Percentiles rank a stretch among this genome's conserved stretches.
phyloP scores from a whole-genome alignment of 2,113 vertebrate species.

The Eulacestoma nigropectus region DNA sequence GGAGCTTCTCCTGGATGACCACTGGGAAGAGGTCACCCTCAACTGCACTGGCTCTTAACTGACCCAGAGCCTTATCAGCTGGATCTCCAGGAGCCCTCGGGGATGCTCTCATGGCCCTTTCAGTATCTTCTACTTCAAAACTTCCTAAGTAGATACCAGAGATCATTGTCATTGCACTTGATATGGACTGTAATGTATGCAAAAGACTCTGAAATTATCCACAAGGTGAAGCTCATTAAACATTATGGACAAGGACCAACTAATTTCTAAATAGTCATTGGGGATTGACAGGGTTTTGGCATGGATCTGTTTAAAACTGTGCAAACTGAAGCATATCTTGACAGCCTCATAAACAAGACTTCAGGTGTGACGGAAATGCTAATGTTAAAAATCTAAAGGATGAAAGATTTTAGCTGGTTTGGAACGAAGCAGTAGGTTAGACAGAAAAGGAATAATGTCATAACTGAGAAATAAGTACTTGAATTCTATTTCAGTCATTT shows the following conservation, averaged over 20 bases:
- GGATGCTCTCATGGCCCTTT: neutral
- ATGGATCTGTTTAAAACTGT: neutral
- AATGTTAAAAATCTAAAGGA: neutral
- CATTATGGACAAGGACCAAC: neutral
- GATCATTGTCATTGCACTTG: neutral
- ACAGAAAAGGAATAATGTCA: neutral
- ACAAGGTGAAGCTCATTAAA: neutral
- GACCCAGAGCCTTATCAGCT: neutral
- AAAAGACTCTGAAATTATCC: neutral
- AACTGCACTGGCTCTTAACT: neutral
- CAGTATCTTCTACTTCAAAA: neutral
- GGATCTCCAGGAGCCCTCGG: fast-evolving
- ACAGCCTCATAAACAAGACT: neutral
- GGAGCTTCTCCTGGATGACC: neutral
- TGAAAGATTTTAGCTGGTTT: neutral
- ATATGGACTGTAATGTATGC: neutral
- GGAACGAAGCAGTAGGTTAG: neutral
- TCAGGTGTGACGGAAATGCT: neutral
- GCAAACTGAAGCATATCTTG: neutral
- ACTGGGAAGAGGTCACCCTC: neutral
- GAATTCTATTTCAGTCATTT: neutral
- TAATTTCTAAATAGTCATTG: neutral
- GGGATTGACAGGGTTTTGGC: neutral
- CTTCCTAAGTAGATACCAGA: neutral
- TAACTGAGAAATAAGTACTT: neutral